Evolutionary conservation across 2,113 vertebrate genomes (phyloP).

Genomic region (Sialia sialis): DNA sequence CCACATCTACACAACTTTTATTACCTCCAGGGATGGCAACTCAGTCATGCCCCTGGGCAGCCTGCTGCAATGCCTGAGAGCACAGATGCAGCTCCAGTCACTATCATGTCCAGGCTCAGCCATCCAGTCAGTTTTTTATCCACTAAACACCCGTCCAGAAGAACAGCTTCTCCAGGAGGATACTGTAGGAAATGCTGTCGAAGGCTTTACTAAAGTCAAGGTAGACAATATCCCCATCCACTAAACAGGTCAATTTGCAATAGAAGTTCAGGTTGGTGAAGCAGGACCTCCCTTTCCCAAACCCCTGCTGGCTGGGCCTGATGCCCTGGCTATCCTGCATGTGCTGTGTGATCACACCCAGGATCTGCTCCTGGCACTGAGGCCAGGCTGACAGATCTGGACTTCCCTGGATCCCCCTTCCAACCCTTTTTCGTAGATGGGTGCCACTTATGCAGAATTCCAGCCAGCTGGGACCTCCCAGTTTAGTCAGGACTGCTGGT

Average conservation of each 20-base stretch:
- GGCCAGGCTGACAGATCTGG: background rate
- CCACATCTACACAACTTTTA: background rate
- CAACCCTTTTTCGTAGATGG: background rate
- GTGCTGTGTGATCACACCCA: background rate
- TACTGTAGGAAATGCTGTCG: background rate
- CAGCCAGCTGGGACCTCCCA: background rate
- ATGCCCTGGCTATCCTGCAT: rapidly evolving
- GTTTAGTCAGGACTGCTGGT: background rate
- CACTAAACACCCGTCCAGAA: background rate
- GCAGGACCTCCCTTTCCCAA: background rate
- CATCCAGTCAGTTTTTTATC: background rate
- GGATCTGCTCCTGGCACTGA: background rate
- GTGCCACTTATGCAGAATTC: background rate
- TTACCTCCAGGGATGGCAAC: background rate
- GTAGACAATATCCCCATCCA: background rate
- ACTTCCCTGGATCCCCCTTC: background rate
- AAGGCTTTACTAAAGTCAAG: background rate
- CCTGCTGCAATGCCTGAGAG: background rate
- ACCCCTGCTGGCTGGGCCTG: background rate
- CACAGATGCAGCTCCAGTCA: background rate
- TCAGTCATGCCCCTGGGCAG: background rate
- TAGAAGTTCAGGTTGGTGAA: background rate
- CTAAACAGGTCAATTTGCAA: background rate
- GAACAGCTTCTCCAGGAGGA: background rate
- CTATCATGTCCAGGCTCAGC: background rate